These are phyloP conservation scores for Percopsis omiscomaycus DNA, from an alignment of 2,797 vertebrate species.

Conservation along the genomic window DNA sequence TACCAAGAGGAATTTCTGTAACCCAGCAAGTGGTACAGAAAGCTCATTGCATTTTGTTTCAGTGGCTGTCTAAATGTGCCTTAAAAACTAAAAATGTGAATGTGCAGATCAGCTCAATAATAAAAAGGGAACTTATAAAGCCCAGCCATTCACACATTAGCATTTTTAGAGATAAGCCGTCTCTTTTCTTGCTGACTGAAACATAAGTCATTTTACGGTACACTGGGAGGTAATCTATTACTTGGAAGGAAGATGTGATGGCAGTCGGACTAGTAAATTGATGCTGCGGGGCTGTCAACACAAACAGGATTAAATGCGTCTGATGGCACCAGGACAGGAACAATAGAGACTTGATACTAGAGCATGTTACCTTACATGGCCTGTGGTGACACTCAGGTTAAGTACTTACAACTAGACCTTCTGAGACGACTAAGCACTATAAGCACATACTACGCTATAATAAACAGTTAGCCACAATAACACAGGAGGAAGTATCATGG, in stretches of 20 bases:
- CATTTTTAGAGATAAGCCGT: neutral
- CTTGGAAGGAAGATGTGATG: constrained; percentile 23
- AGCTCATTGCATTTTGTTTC: neutral
- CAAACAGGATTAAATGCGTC: constrained; percentile 53
- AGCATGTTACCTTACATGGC: constrained; percentile 26
- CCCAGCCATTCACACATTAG: no score
- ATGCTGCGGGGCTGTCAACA: constrained; percentile 51
- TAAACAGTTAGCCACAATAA: neutral
- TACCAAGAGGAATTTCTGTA: neutral
- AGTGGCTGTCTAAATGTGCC: neutral
- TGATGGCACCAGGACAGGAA: constrained; percentile 51
- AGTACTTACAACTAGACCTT: neutral
- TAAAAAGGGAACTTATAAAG: no score
- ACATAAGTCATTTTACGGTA: constrained; percentile 7
- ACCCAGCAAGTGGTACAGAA: neutral
- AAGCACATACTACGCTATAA: neutral
- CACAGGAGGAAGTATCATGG: constrained; percentile 1
- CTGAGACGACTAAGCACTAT: no score
- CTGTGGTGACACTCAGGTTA: constrained; percentile 6
- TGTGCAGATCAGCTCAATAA: neutral
- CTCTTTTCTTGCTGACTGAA: no score
- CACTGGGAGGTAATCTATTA: constrained; percentile 22
- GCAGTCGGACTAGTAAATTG: no score
- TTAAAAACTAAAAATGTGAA: neutral
- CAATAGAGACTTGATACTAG: constrained; percentile 35